Evolutionary conservation across 2,888 invertebrate species (phyloP).

Genomic region (Crossocerus cetratus): DNA sequence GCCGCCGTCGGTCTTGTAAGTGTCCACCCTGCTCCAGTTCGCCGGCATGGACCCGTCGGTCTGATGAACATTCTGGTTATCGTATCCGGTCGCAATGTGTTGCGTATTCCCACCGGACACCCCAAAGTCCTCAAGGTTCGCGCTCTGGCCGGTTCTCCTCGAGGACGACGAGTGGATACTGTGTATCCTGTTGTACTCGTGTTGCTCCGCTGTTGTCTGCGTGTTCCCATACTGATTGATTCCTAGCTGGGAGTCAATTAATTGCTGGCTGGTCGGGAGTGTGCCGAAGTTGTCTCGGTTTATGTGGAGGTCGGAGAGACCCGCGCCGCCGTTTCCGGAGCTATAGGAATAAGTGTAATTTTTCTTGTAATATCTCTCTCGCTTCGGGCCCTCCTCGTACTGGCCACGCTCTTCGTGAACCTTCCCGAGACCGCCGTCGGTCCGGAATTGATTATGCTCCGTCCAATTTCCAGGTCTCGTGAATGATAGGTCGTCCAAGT

Average conservation of each 20-base stretch:
- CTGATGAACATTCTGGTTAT: constrained; percentile 27
- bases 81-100: constrained; percentile 17
- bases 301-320: constrained; percentile 7
- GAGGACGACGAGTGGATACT: constrained; percentile 26
- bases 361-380: constrained; percentile 62
- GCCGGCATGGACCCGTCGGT: constrained; percentile 34
- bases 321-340: constrained; percentile 27
- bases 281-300: constrained; percentile 17
- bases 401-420: constrained; percentile 66
- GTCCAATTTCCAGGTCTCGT: constrained; percentile 67
- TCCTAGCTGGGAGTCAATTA: constrained; percentile 25
- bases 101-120: constrained; percentile 41
- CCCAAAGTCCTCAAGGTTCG: constrained; percentile 61
- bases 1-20: constrained; percentile 66
- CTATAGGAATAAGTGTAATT: constrained; percentile 66
- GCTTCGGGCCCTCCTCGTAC: constrained; percentile 43
- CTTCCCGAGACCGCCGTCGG: constrained; percentile 63
- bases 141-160: constrained; percentile 33
- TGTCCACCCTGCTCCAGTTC: constrained; percentile 65
- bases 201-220: constrained; percentile 24
- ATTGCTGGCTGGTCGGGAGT: constrained; percentile 7
- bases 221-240: constrained; percentile 27
- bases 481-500: constrained; percentile 45
- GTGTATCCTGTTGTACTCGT: constrained; percentile 32
- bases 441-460: constrained; percentile 64